Conservation (phyloP, 2,113 vertebrate species). For the Hiodon alosoides region DNA sequence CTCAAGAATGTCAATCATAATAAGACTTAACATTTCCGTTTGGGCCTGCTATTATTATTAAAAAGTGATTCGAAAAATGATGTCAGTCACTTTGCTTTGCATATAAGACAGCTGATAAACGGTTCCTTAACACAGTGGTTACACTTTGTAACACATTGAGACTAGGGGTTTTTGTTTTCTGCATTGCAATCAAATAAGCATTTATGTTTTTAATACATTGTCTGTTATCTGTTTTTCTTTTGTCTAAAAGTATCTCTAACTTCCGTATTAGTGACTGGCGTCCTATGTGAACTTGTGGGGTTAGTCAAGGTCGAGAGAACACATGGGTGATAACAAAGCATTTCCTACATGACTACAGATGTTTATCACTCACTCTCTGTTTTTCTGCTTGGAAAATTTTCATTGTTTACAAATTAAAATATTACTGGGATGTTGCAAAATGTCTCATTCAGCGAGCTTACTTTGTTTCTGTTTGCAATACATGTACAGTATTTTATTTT, state of each 20-base stretch:
- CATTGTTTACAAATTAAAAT: too few relatives aligned
- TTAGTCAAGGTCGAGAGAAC: slow-evolving; percentile 1
- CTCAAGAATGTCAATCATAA: too few relatives aligned
- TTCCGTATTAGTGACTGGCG: not conserved
- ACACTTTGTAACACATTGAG: too few relatives aligned
- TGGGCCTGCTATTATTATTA: not conserved
- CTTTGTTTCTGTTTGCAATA: too few relatives aligned
- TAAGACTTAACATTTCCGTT: not conserved
- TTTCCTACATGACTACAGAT: not conserved
- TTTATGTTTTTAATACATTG: slow-evolving; percentile 10
- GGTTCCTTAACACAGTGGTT: too few relatives aligned
- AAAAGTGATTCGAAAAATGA: not conserved
- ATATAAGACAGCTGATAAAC: not conserved
- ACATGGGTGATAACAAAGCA: not conserved
- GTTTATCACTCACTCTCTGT: not conserved
- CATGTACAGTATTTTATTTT: too few relatives aligned
- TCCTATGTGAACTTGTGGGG: not conserved
- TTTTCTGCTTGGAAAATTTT: too few relatives aligned
- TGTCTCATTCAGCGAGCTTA: too few relatives aligned
- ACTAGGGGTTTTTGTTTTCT: too few relatives aligned
- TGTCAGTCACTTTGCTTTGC: slow-evolving; percentile 12
- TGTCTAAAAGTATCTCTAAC: too few relatives aligned
- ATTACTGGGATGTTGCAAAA: too few relatives aligned
- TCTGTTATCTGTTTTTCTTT: not conserved
- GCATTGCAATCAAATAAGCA: not conserved